Base-by-base conservation (phyloP, 2,888 invertebrate genomes). In the Xestia xanthographa region DNA sequence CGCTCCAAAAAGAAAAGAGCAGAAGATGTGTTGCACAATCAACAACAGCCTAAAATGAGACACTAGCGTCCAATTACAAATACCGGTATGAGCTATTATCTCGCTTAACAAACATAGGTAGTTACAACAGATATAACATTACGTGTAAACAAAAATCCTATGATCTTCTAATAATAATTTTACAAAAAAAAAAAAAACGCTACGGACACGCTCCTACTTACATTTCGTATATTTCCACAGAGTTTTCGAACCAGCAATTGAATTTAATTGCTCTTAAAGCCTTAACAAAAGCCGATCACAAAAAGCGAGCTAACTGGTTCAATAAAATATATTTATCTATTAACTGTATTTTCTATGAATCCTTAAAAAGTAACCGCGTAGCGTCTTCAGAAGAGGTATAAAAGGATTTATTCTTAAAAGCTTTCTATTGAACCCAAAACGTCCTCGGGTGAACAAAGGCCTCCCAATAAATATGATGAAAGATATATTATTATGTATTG, bases 191-290 rank as follows among this genome's bases (percentile, higher is more conserved):
- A 9, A n/a, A n/a, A 53, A 53, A 8, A 29, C 29, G 8, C 29
- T 41, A 17, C 63, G 14, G n/a, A 9, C n/a, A 22, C n/a, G 53
- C 22, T 62, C 34, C 22, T 20, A 20, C 9, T 3, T 38, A 63
- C 12, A 0, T 48, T 34, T 26, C 34, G 58, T 80, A 34, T 72
- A 50, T 82, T 80, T 79, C 14, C 66, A 66, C 20, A 1, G 1
- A 58, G 12, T 80, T 69, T 69, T 48, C 43, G 29, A 66, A 75
- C 62, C 43, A 34, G n/a, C 58, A 84, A 75, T 84, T 53, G 26
- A 72, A 63, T 80, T 66, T 75, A 75, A 80, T 75, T 72, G 81
- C 80, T 75, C 38, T 66, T 41, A 22, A 63, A 17, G 67, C 14
- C 58, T 45, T 26, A 43, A 58, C 60, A 79, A 72, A 72, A 45